Evolutionary conservation across 92 coral and sea anemone genomes (phyloP).

Genomic region (Epizoanthus illoricatus): DNA sequence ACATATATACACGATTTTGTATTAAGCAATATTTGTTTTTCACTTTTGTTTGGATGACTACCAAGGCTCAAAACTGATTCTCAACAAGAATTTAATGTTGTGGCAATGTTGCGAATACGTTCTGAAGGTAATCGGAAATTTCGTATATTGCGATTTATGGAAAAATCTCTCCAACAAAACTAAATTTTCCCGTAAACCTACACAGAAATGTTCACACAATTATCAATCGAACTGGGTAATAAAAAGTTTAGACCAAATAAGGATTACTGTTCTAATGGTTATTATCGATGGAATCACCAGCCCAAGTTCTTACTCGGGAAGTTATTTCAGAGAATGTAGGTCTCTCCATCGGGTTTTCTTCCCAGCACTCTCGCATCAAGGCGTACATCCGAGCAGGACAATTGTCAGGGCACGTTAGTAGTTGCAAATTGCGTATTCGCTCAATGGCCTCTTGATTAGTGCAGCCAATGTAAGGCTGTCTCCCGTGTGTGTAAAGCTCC

Average conservation of each 20-base stretch:
- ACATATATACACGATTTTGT: no score
- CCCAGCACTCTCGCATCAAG: slow-evolving; percentile 92
- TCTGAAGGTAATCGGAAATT: no score
- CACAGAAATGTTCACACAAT: no score
- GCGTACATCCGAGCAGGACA: slow-evolving; percentile 87
- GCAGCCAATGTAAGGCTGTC: slow-evolving; percentile 76
- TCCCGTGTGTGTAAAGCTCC: slow-evolving; percentile 88
- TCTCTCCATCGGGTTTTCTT: slow-evolving; percentile 74
- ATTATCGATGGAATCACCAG: slow-evolving; percentile 73
- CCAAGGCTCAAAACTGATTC: no score
- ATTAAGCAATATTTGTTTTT: no score
- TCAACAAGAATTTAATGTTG: no score
- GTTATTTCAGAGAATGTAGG: slow-evolving; percentile 81
- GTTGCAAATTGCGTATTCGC: slow-evolving; percentile 64
- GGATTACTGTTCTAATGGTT: slow-evolving; percentile 47
- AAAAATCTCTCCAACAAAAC: background rate
- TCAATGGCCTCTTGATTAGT: slow-evolving; percentile 87
- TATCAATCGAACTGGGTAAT: no score
- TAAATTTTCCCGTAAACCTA: background rate
- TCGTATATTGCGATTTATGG: no score
- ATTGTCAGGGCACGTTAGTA: slow-evolving; percentile 82
- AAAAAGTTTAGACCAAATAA: no score
- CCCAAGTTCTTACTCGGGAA: slow-evolving; percentile 79
- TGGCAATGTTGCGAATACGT: no score
- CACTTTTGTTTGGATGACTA: no score